These are phyloP conservation scores for Catharus ustulatus DNA, from an alignment of 2,797 vertebrate genomes.

Conservation along the genomic window DNA sequence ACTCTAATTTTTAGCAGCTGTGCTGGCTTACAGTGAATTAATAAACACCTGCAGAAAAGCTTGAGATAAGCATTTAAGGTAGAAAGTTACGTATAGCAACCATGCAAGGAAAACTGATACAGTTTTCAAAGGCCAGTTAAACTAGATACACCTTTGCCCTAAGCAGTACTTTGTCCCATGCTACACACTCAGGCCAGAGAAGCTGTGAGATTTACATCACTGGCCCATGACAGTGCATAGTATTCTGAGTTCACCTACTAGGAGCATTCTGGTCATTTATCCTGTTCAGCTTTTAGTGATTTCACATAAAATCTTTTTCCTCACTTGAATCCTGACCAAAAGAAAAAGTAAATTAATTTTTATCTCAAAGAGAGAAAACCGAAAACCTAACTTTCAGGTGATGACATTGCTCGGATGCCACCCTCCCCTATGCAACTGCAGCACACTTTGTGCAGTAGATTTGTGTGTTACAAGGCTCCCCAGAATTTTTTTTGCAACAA, in stretches of 20 bases:
- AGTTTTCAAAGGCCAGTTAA: slow-evolving; percentile 8
- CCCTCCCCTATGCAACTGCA: not conserved
- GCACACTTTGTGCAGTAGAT: not conserved
- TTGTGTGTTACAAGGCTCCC: not conserved
- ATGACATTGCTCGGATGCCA: not conserved
- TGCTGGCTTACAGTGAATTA: slow-evolving; percentile 79
- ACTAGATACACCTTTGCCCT: not conserved
- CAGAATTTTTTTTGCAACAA: not conserved
- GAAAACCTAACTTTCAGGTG: not conserved
- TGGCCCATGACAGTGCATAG: not conserved
- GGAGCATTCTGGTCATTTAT: not conserved
- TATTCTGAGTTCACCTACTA: not conserved
- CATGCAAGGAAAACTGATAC: not conserved
- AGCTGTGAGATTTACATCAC: not conserved
- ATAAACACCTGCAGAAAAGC: slow-evolving; percentile 77
- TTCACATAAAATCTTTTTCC: not conserved
- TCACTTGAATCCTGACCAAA: not conserved
- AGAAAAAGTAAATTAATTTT: not conserved
- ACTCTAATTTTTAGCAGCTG: slow-evolving; percentile 86
- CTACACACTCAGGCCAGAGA: not conserved
- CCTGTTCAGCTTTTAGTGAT: not conserved
- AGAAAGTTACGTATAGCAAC: not conserved
- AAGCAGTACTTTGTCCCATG: not conserved
- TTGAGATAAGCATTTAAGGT: slow-evolving; percentile 63
- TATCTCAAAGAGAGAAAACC: not conserved